These are phyloP conservation scores for Tapirus indicus DNA, from an alignment of 2,797 vertebrate species.

Conservation along the genomic window DNA sequence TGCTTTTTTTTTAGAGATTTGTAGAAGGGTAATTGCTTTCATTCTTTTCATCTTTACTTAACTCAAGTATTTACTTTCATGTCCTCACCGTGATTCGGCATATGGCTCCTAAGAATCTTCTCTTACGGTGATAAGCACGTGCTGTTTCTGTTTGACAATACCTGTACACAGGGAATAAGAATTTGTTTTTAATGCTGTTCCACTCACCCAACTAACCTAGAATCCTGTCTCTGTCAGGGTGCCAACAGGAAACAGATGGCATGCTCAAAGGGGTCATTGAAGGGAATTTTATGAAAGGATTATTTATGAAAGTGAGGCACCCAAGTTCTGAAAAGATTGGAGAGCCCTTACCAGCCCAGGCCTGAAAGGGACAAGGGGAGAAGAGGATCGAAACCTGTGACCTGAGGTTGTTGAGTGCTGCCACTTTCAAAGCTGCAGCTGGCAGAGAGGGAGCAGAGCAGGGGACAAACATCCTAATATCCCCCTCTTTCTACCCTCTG, in stretches of 20 bases:
- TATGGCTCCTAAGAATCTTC: constrained; percentile 12
- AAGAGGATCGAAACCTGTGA: background rate
- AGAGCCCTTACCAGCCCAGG: background rate
- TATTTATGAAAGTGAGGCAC: background rate
- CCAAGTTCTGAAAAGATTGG: background rate
- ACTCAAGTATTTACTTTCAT: constrained; percentile 50
- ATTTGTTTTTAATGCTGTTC: constrained; percentile 34
- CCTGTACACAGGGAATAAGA: background rate
- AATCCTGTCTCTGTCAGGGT: background rate
- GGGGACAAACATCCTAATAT: background rate
- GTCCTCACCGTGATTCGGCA: constrained; percentile 8
- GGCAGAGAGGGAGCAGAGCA: background rate
- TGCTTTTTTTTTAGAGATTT: constrained; percentile 55
- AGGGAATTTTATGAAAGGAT: background rate
- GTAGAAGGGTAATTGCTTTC: background rate
- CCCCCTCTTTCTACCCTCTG: background rate
- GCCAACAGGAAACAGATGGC: background rate
- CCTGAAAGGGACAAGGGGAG: background rate
- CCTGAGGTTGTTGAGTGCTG: background rate
- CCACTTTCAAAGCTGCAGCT: background rate
- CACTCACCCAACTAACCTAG: constrained; percentile 28
- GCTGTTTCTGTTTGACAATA: background rate
- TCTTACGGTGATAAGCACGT: background rate
- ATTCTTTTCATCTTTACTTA: constrained; percentile 59
- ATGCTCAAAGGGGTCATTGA: constrained; percentile 2